Conservation (phyloP, 2,888 invertebrate genomes). For the Unio delphinus region DNA sequence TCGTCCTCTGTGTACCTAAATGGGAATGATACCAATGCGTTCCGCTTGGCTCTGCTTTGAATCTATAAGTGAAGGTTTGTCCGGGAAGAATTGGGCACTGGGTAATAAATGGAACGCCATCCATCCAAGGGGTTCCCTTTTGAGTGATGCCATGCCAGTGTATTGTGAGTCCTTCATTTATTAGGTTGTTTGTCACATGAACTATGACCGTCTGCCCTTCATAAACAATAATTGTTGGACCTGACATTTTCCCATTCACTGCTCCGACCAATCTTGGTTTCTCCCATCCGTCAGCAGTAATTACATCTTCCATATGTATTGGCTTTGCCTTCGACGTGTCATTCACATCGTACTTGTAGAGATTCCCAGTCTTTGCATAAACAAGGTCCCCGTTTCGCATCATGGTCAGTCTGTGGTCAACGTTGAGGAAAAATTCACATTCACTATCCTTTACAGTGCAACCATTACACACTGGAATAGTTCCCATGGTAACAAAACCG, state of each 20-base stretch:
- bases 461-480: too few species aligned
- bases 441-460: too few species aligned
- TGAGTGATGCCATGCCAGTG: constrained; percentile 61
- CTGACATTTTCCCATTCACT: constrained; percentile 50
- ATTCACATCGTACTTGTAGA: constrained; percentile 28
- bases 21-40: constrained; percentile 48
- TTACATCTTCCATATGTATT: constrained; percentile 33
- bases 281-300: constrained; percentile 47
- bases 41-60: constrained; percentile 33
- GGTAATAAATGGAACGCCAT: constrained; percentile 47
- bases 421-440: too few species aligned
- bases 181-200: constrained; percentile 47
- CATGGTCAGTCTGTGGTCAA: constrained; percentile 26
- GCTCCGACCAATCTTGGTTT: constrained; percentile 30
- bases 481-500: too few species aligned
- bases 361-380: constrained; percentile 20
- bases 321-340: constrained; percentile 12
- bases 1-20: constrained; percentile 42
- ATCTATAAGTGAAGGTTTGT: constrained; percentile 52
- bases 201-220: constrained; percentile 44
- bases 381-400: constrained; percentile 17
- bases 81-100: constrained; percentile 58
- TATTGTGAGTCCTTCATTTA: constrained; percentile 38
- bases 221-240: constrained; percentile 49
- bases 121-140: constrained; percentile 44